These are phyloP conservation scores for Troides oblongomaculatus DNA, from an alignment of 2,888 invertebrate genomes.

Conservation along the genomic window DNA sequence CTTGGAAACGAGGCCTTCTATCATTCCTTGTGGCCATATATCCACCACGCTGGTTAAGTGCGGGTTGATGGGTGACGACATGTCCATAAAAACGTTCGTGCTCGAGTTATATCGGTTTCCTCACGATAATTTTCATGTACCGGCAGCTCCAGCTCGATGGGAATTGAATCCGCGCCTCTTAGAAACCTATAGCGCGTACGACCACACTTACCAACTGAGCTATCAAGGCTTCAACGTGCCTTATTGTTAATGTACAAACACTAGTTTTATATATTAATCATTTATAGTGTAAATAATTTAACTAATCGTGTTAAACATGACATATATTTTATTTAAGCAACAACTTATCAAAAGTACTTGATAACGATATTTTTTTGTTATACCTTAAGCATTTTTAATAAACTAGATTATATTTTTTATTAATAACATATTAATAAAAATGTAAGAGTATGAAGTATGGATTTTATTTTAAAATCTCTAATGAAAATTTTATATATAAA, in stretches of 20 bases:
- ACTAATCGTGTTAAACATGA: conserved; percentile 50
- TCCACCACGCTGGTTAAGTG: too few species aligned
- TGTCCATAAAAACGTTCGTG: too few species aligned
- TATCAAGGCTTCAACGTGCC: conserved; percentile 40
- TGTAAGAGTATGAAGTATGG: neutral
- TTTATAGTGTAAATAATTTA: conserved; percentile 27
- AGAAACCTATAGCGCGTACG: too few species aligned
- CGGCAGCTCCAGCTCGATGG: too few species aligned
- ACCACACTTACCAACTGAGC: too few species aligned
- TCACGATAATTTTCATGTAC: too few species aligned
- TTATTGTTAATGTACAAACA: conserved; percentile 38
- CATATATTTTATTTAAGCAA: conserved; percentile 33
- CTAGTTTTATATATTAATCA: conserved; percentile 23
- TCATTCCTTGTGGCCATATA: too few species aligned
- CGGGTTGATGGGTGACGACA: too few species aligned
- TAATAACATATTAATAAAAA: conserved; percentile 21
- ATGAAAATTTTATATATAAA: conserved; percentile 23
- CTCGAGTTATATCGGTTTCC: too few species aligned
- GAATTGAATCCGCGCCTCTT: too few species aligned
- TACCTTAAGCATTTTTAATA: neutral
- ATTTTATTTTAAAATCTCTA: conserved; percentile 25
- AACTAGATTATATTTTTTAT: conserved; percentile 7
- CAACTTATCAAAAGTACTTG: too few species aligned
- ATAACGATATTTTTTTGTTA: neutral
- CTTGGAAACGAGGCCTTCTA: too few species aligned